Percentiles rank a stretch among this genome's conserved stretches.
Conservation (phyloP, 1,140 invertebrate genomes). For the Panagrolaimus sp. region DNA sequence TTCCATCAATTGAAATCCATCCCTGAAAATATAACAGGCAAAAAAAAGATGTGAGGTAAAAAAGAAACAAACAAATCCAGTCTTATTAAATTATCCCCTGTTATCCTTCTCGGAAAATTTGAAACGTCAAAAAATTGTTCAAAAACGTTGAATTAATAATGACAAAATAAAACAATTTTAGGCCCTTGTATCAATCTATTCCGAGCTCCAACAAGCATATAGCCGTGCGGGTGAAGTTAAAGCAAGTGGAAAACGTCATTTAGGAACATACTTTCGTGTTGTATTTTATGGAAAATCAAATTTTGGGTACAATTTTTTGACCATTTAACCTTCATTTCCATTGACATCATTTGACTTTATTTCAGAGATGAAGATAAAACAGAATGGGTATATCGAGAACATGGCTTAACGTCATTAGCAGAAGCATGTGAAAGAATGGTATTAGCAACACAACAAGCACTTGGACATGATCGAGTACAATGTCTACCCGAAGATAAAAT, state of each 20-base stretch:
- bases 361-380: slow-evolving; percentile 82
- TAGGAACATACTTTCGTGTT: slow-evolving; percentile 82
- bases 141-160: no score
- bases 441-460: slow-evolving; percentile 29
- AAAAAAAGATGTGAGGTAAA: no score
- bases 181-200: slow-evolving; percentile 66
- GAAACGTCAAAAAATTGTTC: slow-evolving; percentile 14
- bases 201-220: slow-evolving; percentile 68
- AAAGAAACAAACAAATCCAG: no score
- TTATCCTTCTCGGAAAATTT: no score
- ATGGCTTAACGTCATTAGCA: slow-evolving; percentile 81
- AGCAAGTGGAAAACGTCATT: slow-evolving; percentile 73
- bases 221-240: slow-evolving; percentile 78
- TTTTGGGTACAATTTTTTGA: slow-evolving; percentile 36
- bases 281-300: slow-evolving; percentile 71
- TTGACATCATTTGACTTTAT: slow-evolving; percentile 65
- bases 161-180: slow-evolving; percentile 60
- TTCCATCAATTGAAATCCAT: no score
- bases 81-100: no score
- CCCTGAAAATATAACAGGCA: no score
- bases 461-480: slow-evolving; percentile 47
- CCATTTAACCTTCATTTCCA: background rate
- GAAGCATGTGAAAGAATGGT: slow-evolving; percentile 78
- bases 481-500: slow-evolving; percentile 33
- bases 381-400: slow-evolving; percentile 91